These are phyloP conservation scores for Macquaria australasica DNA, from an alignment of 2,113 vertebrate species.

Conservation along the genomic window DNA sequence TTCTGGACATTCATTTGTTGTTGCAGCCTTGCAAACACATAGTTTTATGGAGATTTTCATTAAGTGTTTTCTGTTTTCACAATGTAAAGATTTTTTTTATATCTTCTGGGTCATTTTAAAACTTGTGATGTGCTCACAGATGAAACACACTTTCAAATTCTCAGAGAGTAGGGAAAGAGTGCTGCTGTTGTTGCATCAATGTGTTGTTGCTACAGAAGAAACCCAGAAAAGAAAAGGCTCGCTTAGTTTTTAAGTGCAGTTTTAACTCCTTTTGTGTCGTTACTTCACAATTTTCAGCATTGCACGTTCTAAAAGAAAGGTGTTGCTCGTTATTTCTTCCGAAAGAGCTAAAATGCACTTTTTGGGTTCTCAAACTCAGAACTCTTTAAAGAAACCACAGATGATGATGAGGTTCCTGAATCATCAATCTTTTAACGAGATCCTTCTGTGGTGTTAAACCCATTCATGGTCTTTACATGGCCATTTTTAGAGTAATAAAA, in stretches of 20 bases:
- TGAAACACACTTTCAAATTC: not conserved
- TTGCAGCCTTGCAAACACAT: slow-evolving; percentile 9
- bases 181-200: not conserved
- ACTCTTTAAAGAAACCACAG: not conserved
- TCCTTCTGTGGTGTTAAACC: not conserved
- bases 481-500: not conserved
- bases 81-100: not conserved
- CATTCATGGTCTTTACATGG: not conserved
- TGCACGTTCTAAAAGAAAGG: not conserved
- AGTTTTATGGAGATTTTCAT: slow-evolving; percentile 5
- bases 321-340: not conserved
- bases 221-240: not conserved
- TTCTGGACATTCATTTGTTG: slow-evolving; percentile 5
- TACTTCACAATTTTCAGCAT: not conserved
- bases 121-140: not conserved
- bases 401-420: not conserved
- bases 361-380: not conserved
- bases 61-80: not conserved
- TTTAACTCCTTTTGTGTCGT: not conserved
- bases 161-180: not conserved
- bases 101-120: not conserved
- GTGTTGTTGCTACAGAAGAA: not conserved
- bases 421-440: not conserved
- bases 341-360: not conserved
- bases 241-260: not conserved